These are phyloP conservation scores for Zaprionus vittiger DNA, from an alignment of 1,140 invertebrate genomes.

Conservation along the genomic window DNA sequence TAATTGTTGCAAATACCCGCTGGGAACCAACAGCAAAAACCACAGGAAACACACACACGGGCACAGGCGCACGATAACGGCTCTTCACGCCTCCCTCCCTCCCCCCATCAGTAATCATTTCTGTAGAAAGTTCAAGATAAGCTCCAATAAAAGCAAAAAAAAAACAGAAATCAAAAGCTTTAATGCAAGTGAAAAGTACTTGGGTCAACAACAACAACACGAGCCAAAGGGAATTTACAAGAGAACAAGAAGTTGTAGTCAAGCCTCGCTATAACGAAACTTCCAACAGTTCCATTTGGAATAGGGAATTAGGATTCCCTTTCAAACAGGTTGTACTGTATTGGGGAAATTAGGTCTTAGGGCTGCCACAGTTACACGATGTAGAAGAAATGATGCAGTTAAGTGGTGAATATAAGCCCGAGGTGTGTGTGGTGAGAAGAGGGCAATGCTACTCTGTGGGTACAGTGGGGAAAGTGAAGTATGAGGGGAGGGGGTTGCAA, in stretches of 20 bases:
- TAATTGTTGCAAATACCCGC: conserved; percentile 24
- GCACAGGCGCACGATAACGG: conserved; percentile 5
- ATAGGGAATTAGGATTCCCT: neutral
- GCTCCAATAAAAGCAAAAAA: conserved; percentile 8
- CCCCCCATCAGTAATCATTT: neutral
- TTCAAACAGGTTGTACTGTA: neutral
- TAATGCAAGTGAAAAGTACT: conserved; percentile 4
- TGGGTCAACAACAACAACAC: neutral
- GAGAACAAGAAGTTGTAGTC: neutral
- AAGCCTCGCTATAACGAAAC: neutral
- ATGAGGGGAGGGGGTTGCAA: neutral
- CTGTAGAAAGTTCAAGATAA: conserved; percentile 21
- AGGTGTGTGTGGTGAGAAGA: too few species aligned
- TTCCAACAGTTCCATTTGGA: neutral
- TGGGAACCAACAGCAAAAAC: conserved; percentile 17
- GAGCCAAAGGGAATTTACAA: conserved; percentile 8
- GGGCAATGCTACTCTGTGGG: too few species aligned
- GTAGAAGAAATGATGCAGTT: too few species aligned
- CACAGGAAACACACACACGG: conserved; percentile 6
- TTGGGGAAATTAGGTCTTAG: neutral
- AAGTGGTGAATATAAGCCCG: too few species aligned
- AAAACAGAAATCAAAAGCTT: conserved; percentile 4
- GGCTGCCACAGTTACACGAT: neutral
- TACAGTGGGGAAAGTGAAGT: too few species aligned
- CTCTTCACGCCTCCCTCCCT: neutral